These are phyloP conservation scores for Pipistrellus pipistrellus DNA, from an alignment of 2,797 vertebrate species.

Conservation along the genomic window DNA sequence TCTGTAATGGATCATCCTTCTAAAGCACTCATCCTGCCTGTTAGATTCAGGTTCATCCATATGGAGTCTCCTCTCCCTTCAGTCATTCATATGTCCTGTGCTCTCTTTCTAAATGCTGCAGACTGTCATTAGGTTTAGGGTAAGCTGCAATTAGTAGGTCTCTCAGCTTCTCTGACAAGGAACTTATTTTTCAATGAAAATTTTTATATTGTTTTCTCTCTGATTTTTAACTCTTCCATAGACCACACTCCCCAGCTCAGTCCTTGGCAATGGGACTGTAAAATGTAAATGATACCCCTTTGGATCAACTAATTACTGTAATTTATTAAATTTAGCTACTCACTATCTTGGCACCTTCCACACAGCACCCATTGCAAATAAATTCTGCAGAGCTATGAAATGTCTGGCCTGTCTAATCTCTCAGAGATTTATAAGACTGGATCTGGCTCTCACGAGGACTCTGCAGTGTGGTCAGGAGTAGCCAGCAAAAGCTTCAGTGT, in stretches of 20 bases:
- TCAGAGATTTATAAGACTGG: background rate
- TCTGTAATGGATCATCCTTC: slow-evolving; percentile 72
- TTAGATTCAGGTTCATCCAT: background rate
- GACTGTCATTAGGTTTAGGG: slow-evolving; percentile 65
- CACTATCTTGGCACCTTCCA: slow-evolving; percentile 19
- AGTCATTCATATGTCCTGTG: slow-evolving; percentile 44
- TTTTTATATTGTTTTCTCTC: background rate
- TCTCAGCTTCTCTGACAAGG: slow-evolving; percentile 51
- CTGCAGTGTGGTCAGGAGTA: background rate
- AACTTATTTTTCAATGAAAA: slow-evolving; percentile 28
- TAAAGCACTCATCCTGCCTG: slow-evolving; percentile 10
- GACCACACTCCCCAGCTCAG: background rate
- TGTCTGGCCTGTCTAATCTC: slow-evolving; percentile 35
- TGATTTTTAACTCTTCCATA: slow-evolving; percentile 44
- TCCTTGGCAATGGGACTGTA: background rate
- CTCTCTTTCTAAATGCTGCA: slow-evolving; percentile 71
- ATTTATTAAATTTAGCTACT: slow-evolving; percentile 37
- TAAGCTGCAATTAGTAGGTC: slow-evolving; percentile 63
- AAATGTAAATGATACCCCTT: background rate
- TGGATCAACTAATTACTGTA: background rate
- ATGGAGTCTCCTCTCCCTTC: background rate
- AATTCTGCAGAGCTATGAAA: background rate
- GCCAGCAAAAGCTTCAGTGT: background rate
- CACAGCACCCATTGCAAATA: background rate
- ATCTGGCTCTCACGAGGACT: background rate